Percentiles rank a stretch among this genome's conserved stretches.
Evolutionary conservation across 2,113 vertebrate species (phyloP).

Genomic region (Cryptomyrus ogoouensis): DNA sequence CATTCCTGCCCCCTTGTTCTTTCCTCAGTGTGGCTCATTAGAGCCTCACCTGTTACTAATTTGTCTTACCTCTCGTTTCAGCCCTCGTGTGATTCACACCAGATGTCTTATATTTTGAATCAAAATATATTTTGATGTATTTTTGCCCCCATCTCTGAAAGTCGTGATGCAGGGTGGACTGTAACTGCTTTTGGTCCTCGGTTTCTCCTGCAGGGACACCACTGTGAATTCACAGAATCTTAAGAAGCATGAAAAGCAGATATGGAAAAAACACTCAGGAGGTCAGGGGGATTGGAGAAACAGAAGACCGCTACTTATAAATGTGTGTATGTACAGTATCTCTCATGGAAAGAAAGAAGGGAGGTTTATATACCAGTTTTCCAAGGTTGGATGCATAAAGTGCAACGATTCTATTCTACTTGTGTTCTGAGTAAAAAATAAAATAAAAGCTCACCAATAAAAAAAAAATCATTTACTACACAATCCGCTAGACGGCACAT

Average conservation of each 20-base stretch:
- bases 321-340: background rate
- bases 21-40: too few relatives aligned
- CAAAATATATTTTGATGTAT: background rate
- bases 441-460: background rate
- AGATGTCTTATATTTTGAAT: background rate
- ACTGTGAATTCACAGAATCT: background rate
- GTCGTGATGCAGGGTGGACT: background rate
- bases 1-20: too few relatives aligned
- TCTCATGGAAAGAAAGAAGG: background rate
- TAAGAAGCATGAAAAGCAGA: background rate
- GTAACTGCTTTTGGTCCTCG: background rate
- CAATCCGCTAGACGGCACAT: background rate
- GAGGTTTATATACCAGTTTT: background rate
- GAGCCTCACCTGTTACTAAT: too few relatives aligned
- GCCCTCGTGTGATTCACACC: too few relatives aligned
- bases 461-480: background rate
- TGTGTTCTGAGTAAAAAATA: background rate
- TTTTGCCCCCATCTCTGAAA: background rate
- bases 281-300: background rate
- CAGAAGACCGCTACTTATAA: background rate
- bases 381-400: background rate
- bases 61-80: too few relatives aligned
- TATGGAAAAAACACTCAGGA: background rate
- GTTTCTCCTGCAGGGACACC: background rate
- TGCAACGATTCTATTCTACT: background rate